phyloP scores from a whole-genome alignment of 2,113 vertebrate species.

The Rhodinocichla rosea region DNA sequence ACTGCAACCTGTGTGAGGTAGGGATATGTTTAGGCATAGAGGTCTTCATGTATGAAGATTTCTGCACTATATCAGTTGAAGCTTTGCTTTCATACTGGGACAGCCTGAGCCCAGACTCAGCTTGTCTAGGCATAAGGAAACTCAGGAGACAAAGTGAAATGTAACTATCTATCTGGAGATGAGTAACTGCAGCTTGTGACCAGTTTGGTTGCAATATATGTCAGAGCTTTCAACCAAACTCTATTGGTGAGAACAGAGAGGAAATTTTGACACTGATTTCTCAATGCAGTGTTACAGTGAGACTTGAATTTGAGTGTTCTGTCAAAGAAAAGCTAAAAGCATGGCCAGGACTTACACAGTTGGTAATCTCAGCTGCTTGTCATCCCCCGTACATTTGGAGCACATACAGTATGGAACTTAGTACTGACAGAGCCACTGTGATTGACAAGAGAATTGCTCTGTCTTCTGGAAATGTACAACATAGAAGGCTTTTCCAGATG shows the following conservation, averaged over 20 bases:
- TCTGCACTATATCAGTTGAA: fast-evolving
- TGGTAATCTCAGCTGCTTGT: conserved; percentile 59
- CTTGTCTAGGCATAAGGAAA: not conserved
- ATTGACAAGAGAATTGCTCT: conserved; percentile 66
- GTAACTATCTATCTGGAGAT: not conserved
- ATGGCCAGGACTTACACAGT: conserved; percentile 53
- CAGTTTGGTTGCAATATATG: not conserved
- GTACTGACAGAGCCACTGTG: conserved; percentile 43
- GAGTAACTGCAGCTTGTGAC: not conserved
- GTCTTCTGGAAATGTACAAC: conserved; percentile 67
- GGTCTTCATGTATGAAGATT: fast-evolving
- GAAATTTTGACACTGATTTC: conserved; percentile 2
- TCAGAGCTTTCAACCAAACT: conserved; percentile 15
- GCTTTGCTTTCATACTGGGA: not conserved
- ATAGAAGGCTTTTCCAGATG: conserved; percentile 54
- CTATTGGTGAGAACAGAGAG: not conserved
- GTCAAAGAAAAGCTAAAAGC: conserved; percentile 56
- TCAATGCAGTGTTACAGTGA: conserved; percentile 3
- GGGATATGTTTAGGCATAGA: not conserved
- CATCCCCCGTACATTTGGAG: conserved; percentile 3
- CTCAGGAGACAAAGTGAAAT: not conserved
- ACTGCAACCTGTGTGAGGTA: not conserved
- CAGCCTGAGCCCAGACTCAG: not conserved
- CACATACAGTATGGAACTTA: conserved; percentile 22
- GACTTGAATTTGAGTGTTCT: conserved; percentile 59